These are phyloP conservation scores for Ancistrus triradiatus DNA, from an alignment of 2,113 vertebrate genomes.

Conservation along the genomic window DNA sequence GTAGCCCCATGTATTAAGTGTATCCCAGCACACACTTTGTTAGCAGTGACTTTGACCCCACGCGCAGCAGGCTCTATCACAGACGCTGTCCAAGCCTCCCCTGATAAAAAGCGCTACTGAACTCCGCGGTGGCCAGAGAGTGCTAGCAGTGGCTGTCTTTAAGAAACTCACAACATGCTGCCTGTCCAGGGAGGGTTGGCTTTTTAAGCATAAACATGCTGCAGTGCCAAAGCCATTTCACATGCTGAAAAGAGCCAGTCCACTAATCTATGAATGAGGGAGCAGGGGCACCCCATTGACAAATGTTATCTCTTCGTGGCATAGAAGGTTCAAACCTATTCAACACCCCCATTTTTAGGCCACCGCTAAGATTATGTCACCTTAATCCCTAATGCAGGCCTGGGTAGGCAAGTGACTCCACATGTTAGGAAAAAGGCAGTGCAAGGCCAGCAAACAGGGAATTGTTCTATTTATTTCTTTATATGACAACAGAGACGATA, in stretches of 20 bases:
- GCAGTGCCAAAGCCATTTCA: constrained; percentile 73
- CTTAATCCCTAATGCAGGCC: constrained; percentile 73
- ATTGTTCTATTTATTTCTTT: constrained; percentile 67
- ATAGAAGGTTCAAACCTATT: constrained; percentile 76
- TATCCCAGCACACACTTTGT: constrained; percentile 33
- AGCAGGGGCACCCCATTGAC: constrained; percentile 70
- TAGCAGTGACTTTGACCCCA: constrained; percentile 14
- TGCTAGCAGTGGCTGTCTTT: constrained; percentile 51
- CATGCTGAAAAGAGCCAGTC: constrained; percentile 71
- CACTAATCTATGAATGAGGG: constrained; percentile 77
- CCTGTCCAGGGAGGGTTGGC: constrained; percentile 55
- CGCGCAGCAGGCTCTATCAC: constrained; percentile 8
- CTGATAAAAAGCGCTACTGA: constrained; percentile 53
- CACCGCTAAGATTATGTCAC: constrained; percentile 76
- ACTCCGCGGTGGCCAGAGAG: constrained; percentile 40
- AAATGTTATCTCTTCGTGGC: constrained; percentile 78
- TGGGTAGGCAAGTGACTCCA: constrained; percentile 69
- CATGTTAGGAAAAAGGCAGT: constrained; percentile 62
- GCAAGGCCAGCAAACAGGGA: constrained; percentile 60
- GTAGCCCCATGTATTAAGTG: constrained; percentile 35
- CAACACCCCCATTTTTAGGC: constrained; percentile 68
- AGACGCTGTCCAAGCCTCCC: constrained; percentile 34
- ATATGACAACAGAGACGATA: constrained; percentile 60
- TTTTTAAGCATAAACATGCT: constrained; percentile 67
- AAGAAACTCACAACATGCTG: constrained; percentile 64